Percentiles rank a stretch among this genome's conserved stretches.
These are phyloP conservation scores for Ichneumoninae sp. DNA, from an alignment of 2,888 invertebrate species.

Conservation along the genomic window DNA sequence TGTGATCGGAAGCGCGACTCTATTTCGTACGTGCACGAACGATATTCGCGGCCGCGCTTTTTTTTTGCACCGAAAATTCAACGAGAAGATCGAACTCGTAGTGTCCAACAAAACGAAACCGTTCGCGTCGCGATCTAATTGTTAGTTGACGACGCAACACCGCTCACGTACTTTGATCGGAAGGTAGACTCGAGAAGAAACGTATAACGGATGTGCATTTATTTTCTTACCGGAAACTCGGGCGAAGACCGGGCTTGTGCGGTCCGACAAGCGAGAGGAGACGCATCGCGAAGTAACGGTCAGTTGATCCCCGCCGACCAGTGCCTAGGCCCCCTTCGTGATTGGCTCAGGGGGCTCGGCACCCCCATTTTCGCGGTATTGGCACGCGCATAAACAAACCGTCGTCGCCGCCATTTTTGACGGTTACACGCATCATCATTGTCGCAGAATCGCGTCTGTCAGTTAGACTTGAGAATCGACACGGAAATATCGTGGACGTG, in stretches of 20 bases:
- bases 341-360: background rate
- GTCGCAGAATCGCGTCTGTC: background rate
- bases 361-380: background rate
- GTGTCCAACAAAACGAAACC: no score
- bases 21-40: no score
- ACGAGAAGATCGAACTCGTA: background rate
- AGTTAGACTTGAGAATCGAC: background rate
- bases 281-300: background rate
- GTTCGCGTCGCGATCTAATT: no score
- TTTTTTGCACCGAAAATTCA: no score
- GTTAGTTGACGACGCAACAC: no score
- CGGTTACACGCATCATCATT: background rate
- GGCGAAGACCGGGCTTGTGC: background rate
- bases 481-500: no score
- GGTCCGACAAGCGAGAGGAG: background rate
- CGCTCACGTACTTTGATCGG: background rate
- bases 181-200: background rate
- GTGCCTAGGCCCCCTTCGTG: background rate
- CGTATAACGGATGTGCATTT: background rate
- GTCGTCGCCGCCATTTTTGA: background rate
- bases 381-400: background rate
- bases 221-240: background rate
- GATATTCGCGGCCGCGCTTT: no score
- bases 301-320: background rate
- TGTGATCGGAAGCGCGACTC: no score